Conservation (phyloP, 2,113 vertebrate genomes). For the Scortum barcoo region DNA sequence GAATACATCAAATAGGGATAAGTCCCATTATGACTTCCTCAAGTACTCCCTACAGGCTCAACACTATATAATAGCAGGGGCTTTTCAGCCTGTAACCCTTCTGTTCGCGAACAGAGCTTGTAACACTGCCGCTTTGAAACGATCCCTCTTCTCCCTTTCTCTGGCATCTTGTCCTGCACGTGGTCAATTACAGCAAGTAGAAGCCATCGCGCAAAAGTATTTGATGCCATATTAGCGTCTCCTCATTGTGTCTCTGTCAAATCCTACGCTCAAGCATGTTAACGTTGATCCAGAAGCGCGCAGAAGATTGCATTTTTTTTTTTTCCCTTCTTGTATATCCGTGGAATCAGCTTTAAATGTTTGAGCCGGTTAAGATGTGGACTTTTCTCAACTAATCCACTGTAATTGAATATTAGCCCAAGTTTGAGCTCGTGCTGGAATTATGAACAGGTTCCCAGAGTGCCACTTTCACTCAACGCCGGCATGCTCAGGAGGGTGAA, state of each 20-base stretch:
- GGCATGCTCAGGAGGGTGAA: slow-evolving; percentile 45
- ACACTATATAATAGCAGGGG: slow-evolving; percentile 71
- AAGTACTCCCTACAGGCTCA: slow-evolving; percentile 76
- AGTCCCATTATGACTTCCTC: slow-evolving; percentile 78
- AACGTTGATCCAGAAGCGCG: slow-evolving; percentile 48
- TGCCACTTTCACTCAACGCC: slow-evolving; percentile 57
- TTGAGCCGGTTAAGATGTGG: slow-evolving; percentile 74
- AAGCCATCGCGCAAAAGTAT: slow-evolving; percentile 53
- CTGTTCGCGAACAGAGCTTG: slow-evolving; percentile 53
- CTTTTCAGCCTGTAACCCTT: slow-evolving; percentile 73
- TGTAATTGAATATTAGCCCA: slow-evolving; percentile 84
- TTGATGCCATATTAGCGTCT: slow-evolving; percentile 62
- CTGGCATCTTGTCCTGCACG: slow-evolving; percentile 42
- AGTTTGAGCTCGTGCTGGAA: slow-evolving; percentile 75
- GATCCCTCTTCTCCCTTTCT: slow-evolving; percentile 47
- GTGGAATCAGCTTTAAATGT: slow-evolving; percentile 78
- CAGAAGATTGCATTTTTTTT: slow-evolving; percentile 31
- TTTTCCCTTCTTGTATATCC: slow-evolving; percentile 55
- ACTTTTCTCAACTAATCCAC: slow-evolving; percentile 76
- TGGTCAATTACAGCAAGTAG: slow-evolving; percentile 56
- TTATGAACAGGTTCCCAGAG: slow-evolving; percentile 70
- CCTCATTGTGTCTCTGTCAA: slow-evolving; percentile 61
- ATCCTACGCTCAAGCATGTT: slow-evolving; percentile 61
- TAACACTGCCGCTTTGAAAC: slow-evolving; percentile 56
- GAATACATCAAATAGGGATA: slow-evolving; percentile 78